Conservation (phyloP, 2,113 vertebrate species). For the Rhipidura dahli region DNA sequence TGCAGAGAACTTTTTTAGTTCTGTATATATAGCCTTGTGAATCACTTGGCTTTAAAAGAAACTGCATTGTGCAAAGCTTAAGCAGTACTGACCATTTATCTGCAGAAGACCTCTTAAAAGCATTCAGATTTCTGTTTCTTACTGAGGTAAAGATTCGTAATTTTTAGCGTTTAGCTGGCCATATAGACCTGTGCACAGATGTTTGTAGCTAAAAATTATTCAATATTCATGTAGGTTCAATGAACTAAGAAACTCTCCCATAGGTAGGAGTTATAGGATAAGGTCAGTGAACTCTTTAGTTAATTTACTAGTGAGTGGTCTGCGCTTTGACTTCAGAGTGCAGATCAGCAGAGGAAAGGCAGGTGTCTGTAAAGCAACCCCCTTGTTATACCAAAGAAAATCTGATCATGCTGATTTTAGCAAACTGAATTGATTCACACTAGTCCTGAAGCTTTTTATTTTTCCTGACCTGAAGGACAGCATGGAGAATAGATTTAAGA, state of each 20-base stretch:
- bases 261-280: not conserved
- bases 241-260: not conserved
- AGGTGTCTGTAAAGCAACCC: not conserved
- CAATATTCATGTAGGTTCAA: not conserved
- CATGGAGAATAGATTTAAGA: not conserved
- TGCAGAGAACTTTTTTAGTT: conserved; percentile 50
- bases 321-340: not conserved
- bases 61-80: not conserved
- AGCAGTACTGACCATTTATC: not conserved
- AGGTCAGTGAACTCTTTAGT: not conserved
- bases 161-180: not conserved
- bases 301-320: not conserved
- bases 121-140: not conserved
- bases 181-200: not conserved
- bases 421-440: not conserved
- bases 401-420: not conserved
- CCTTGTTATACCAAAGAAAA: not conserved
- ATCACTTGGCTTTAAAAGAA: conserved; percentile 4
- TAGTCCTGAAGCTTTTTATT: not conserved
- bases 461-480: not conserved
- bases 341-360: not conserved
- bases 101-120: not conserved
- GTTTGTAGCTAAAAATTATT: not conserved
- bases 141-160: not conserved
- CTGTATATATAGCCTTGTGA: conserved; percentile 1